Evolutionary conservation across 2,113 vertebrate species (phyloP).

Genomic region (Lucifuga dentata): DNA sequence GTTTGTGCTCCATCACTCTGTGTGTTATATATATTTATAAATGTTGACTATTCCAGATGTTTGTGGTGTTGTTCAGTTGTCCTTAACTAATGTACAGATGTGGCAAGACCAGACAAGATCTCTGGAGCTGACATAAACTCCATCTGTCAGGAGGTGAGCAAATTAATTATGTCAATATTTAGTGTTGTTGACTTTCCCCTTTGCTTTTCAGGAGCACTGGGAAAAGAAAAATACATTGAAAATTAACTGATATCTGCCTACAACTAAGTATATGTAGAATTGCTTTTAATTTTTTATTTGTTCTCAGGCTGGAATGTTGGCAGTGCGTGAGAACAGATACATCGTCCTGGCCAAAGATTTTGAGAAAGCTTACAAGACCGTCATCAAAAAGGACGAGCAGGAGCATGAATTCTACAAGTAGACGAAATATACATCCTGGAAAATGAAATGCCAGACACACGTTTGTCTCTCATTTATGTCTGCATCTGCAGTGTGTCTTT

Average conservation of each 20-base stretch:
- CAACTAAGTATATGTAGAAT: too few relatives aligned
- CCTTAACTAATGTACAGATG: constrained; percentile 87
- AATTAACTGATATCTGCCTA: too few relatives aligned
- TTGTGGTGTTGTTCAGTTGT: constrained; percentile 6
- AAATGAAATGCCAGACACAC: constrained; percentile 25
- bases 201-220: background rate
- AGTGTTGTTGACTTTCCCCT: background rate
- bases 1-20: too few relatives aligned
- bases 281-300: background rate
- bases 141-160: constrained; percentile 93
- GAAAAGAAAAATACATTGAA: background rate
- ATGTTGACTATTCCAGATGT: background rate
- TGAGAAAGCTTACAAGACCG: constrained; percentile 94
- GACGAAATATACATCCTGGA: constrained; percentile 25
- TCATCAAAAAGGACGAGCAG: constrained; percentile 96
- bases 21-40: too few relatives aligned
- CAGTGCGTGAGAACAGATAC: constrained; percentile 94
- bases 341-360: constrained; percentile 96
- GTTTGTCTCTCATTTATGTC: constrained; percentile 40
- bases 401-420: constrained; percentile 98
- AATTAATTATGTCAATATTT: background rate
- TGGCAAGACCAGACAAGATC: constrained; percentile 94
- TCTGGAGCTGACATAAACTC: constrained; percentile 96
- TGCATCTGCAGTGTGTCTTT: constrained; percentile 45
- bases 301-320: constrained; percentile 91